Conservation (phyloP, 2,797 vertebrate species). For the Gila robusta region DNA sequence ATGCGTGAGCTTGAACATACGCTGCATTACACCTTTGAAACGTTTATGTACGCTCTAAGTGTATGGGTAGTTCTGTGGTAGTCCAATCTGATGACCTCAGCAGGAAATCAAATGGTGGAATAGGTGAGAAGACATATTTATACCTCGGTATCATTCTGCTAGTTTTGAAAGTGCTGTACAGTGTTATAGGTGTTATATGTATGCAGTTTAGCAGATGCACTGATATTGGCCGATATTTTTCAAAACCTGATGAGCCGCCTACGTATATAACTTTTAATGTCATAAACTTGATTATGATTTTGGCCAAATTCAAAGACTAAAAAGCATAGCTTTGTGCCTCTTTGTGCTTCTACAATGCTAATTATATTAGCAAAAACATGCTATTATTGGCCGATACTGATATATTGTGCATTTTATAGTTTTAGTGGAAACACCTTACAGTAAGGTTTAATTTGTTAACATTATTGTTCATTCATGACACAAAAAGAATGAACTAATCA, state of each 20-base stretch:
- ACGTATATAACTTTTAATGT: neutral
- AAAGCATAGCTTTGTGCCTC: neutral
- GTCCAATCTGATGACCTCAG: constrained; percentile 18
- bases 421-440: neutral
- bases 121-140: neutral
- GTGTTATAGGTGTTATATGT: neutral
- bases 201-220: neutral
- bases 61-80: neutral
- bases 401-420: neutral
- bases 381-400: neutral
- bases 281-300: neutral
- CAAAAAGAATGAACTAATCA: neutral
- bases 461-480: neutral
- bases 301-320: neutral
- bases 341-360: neutral
- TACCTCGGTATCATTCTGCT: neutral
- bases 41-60: constrained; percentile 12
- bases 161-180: neutral
- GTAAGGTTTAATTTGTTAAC: neutral
- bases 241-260: neutral
- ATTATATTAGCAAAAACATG: neutral
- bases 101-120: neutral
- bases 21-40: constrained; percentile 10
- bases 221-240: neutral
- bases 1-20: constrained; percentile 13